A percentile compares a stretch with the other conserved stretches of the same genome.
These are phyloP conservation scores for Dryomyza anilis DNA, from an alignment of 2,888 invertebrate species.

Conservation along the genomic window DNA sequence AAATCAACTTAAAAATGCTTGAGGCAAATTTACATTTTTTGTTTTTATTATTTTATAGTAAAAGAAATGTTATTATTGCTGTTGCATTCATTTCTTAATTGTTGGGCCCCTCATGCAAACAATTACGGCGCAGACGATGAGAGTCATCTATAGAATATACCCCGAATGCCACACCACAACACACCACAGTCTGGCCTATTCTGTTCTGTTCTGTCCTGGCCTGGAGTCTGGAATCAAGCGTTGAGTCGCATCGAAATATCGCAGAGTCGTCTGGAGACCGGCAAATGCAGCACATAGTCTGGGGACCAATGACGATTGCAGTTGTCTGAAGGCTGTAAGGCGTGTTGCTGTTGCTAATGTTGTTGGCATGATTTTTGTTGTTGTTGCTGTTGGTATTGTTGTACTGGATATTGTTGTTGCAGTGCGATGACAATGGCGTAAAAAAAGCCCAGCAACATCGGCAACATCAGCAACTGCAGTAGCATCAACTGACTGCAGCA, in stretches of 20 bases:
- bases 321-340: background rate
- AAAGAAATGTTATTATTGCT: background rate
- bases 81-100: slow-evolving; percentile 7
- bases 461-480: no score
- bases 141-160: background rate
- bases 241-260: no score
- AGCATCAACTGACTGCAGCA: no score
- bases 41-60: background rate
- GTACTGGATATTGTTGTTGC: no score
- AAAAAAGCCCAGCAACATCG: background rate
- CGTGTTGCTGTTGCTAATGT: background rate
- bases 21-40: background rate
- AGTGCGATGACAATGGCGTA: slow-evolving; percentile 4
- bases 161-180: background rate
- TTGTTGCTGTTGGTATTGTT: no score
- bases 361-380: no score
- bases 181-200: no score
- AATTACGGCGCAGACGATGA: background rate
- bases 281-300: slow-evolving; percentile 2
- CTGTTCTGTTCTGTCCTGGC: no score
- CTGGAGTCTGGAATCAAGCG: no score
- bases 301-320: background rate
- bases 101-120: background rate
- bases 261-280: no score
- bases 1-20: background rate